phyloP scores from a whole-genome alignment of 2,797 vertebrate species.

The Gobionotothen gibberifrons region DNA sequence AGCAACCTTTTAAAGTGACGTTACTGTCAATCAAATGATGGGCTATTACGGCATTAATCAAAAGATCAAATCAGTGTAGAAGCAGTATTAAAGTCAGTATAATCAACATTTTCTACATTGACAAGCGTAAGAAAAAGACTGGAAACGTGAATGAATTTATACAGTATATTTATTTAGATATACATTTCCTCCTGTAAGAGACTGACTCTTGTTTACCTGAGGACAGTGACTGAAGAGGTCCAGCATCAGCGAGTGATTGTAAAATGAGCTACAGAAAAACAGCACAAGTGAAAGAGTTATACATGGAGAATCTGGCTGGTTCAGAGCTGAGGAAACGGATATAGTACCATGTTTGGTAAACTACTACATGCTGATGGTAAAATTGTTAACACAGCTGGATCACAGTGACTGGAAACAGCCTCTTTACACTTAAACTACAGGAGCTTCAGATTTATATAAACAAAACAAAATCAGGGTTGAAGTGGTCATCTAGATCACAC shows the following conservation, averaged over 20 bases:
- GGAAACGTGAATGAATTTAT: constrained; percentile 34
- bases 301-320: constrained; percentile 49
- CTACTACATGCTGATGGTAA: constrained; percentile 61
- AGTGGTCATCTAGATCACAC: constrained; percentile 38
- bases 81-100: neutral
- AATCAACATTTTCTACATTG: neutral
- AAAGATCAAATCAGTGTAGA: neutral
- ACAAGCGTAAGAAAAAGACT: constrained; percentile 1
- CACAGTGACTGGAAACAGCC: constrained; percentile 76
- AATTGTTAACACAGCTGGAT: constrained; percentile 54
- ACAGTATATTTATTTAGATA: constrained; percentile 67
- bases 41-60: neutral
- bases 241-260: constrained; percentile 69
- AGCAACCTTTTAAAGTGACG: neutral
- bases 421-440: constrained; percentile 51
- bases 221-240: constrained; percentile 74
- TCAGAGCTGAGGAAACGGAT: constrained; percentile 25
- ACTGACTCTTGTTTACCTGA: constrained; percentile 75
- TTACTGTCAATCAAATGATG: neutral
- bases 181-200: constrained; percentile 48
- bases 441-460: constrained; percentile 37
- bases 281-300: constrained; percentile 33
- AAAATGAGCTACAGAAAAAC: constrained; percentile 53
- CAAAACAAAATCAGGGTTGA: constrained; percentile 22
- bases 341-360: constrained; percentile 62